These are phyloP conservation scores for Enhydra lutris DNA, from an alignment of 2,113 vertebrate genomes.

Conservation along the genomic window DNA sequence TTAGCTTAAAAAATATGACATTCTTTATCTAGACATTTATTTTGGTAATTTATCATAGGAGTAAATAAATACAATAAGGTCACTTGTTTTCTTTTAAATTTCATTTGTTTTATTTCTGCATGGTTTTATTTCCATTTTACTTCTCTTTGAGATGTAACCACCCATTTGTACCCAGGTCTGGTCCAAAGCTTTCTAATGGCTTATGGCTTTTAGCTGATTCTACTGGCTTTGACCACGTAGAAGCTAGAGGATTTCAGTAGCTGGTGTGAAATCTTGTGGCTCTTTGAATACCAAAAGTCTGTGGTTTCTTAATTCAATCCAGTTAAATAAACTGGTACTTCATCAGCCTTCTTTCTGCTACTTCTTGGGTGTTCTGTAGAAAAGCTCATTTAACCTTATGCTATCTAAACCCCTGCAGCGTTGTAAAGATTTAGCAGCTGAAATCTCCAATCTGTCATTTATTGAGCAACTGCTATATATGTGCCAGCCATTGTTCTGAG, in stretches of 20 bases:
- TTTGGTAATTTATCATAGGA: background rate
- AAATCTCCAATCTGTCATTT: background rate
- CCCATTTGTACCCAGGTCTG: background rate
- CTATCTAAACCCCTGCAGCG: background rate
- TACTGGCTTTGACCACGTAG: background rate
- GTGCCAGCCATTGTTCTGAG: background rate
- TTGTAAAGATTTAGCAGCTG: background rate
- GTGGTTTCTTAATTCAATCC: background rate
- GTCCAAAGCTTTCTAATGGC: background rate
- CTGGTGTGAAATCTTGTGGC: background rate
- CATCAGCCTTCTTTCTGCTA: background rate
- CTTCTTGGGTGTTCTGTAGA: background rate
- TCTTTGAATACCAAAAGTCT: background rate
- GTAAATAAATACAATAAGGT: background rate
- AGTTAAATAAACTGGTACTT: background rate
- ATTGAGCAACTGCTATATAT: background rate
- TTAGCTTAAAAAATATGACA: background rate
- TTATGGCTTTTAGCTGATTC: background rate
- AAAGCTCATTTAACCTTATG: background rate
- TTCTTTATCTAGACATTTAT: background rate
- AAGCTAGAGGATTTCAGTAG: background rate
- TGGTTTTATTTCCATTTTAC: background rate
- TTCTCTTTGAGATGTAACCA: background rate
- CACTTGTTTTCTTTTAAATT: constrained; percentile 16
- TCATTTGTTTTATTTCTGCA: background rate